Evolutionary conservation across 2,797 vertebrate species (phyloP), one percentile per base, ranked within the genome.

Genomic region (Sebastes paucispinis): DNA sequence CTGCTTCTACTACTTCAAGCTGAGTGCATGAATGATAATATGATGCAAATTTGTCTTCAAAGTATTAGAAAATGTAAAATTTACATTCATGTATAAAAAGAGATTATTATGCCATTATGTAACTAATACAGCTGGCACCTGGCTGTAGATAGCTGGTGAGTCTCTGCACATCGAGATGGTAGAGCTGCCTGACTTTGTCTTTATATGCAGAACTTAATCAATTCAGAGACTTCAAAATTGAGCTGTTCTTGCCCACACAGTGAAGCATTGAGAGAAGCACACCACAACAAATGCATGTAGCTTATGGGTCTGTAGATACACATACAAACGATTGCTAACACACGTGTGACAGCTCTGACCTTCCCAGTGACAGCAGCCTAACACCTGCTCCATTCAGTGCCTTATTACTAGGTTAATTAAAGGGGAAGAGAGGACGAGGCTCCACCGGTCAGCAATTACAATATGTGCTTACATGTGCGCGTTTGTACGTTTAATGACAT

Each of bases 281-380:
- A 59, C 31, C 10, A 27, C 25, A 64, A n/a, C 29, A 68, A 57
- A 52, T n/a, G 20, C 31, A 60, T 68, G 13, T n/a, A 54, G n/a
- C 52, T n/a, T 54, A 13, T 31, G 16, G 62, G 24, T 29, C 3
- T 22, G 20, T 9, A 9, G 27, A 24, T 32, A 75, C 47, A 39
- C 55, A 74, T 59, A 73, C 22, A 80, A 69, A 64, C 12, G 18
- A 72, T 77, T 59, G 59, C 27, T 20, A 27, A 77, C 70, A 70
- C 39, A 50, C 36, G 54, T 4, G 24, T 25, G 81, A 87, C 88
- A 90, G 82, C 79, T 67, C 83, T 93, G 92, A 92, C 91, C 86
- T 91, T 92, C 79, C 70, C 69, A 43, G 2, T 83, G 90, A 89
- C 77, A 83, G 80, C 63, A 55, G 50, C 31, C 11, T 5, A 60